These are phyloP conservation scores for Habroteleia sp. DNA, from an alignment of 2,888 invertebrate genomes.

Conservation along the genomic window DNA sequence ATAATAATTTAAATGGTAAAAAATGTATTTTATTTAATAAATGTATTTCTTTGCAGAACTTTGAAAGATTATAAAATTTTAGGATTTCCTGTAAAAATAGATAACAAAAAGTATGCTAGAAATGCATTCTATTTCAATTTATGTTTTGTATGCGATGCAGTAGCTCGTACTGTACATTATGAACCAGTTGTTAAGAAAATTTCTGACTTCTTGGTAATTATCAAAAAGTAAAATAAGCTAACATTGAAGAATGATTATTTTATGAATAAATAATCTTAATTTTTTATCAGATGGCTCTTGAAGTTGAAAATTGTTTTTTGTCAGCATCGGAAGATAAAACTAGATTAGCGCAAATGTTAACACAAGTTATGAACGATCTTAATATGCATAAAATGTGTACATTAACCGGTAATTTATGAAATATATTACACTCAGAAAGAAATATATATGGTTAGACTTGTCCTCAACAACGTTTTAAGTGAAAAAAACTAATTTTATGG, in stretches of 20 bases:
- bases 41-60: conserved; percentile 83
- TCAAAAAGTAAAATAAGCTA: background rate
- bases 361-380: conserved; percentile 89
- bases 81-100: conserved; percentile 95
- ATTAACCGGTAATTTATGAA: conserved; percentile 83
- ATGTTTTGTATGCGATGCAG: conserved; percentile 95
- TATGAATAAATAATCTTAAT: conserved; percentile 5
- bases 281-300: conserved; percentile 86
- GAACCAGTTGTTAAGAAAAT: conserved; percentile 97
- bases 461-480: too few species aligned
- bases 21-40: conserved; percentile 65
- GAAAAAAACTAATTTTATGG: too few species aligned
- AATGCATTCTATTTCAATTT: conserved; percentile 98
- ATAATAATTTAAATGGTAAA: too few species aligned
- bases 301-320: conserved; percentile 92
- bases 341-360: conserved; percentile 88
- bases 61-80: conserved; percentile 92
- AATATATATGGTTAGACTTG: too few species aligned
- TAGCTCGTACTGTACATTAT: conserved; percentile 94
- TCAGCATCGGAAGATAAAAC: conserved; percentile 86
- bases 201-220: conserved; percentile 90
- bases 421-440: too few species aligned
- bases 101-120: conserved; percentile 92
- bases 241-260: too few species aligned
- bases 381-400: conserved; percentile 90